A percentile compares a stretch with the other conserved stretches of the same genome.
phyloP scores from a whole-genome alignment of 2,113 vertebrate species.

The Eulemur rufifrons region DNA sequence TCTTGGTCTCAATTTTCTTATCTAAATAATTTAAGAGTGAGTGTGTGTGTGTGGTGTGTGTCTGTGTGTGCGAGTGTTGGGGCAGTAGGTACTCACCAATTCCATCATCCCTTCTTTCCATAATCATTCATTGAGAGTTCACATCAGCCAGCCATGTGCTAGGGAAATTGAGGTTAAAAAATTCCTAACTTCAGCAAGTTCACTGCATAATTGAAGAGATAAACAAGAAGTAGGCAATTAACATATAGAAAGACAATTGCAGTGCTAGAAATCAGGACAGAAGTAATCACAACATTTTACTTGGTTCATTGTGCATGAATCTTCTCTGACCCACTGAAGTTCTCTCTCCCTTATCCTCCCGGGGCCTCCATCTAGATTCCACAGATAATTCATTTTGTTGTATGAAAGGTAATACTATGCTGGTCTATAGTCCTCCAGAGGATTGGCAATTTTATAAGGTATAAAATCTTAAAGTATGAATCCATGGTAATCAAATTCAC shows the following conservation, averaged over 20 bases:
- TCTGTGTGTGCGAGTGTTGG: not conserved
- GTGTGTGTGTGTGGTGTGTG: not conserved
- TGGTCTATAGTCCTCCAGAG: not conserved
- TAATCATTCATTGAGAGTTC: not conserved
- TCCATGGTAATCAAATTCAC: not conserved
- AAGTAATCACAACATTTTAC: accelerated
- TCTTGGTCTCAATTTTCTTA: not conserved
- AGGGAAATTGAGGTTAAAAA: not conserved
- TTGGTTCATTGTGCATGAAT: accelerated
- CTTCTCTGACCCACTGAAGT: not conserved
- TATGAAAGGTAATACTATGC: no score
- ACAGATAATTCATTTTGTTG: accelerated
- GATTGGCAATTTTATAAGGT: no score
- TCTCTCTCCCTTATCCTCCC: no score
- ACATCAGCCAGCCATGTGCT: not conserved
- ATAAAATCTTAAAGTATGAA: not conserved
- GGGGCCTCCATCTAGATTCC: not conserved
- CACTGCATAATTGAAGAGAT: not conserved
- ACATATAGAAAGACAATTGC: accelerated
- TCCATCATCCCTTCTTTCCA: not conserved
- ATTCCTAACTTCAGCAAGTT: not conserved
- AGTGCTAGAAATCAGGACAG: not conserved
- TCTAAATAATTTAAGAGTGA: not conserved
- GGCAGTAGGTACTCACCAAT: not conserved
- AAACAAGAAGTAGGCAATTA: not conserved